Conservation (phyloP, 2,113 vertebrate species). For the Arenaria interpres region DNA sequence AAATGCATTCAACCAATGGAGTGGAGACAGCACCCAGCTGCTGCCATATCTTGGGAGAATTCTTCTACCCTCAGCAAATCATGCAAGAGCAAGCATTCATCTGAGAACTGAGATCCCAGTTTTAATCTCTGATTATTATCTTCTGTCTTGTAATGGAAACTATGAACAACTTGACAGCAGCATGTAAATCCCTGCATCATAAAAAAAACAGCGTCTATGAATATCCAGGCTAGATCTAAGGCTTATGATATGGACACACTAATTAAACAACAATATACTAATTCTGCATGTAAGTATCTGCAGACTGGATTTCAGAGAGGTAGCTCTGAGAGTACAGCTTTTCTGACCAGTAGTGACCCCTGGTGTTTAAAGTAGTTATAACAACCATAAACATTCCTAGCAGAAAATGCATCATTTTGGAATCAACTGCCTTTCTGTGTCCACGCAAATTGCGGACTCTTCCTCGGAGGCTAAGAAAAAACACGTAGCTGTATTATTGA, state of each 20-base stretch:
- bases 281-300: background rate
- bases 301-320: background rate
- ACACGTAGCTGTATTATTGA: background rate
- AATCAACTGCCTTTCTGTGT: background rate
- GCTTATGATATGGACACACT: background rate
- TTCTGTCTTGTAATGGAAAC: background rate
- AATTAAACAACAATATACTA: background rate
- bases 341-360: background rate
- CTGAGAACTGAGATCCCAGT: background rate
- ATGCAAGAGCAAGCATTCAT: background rate
- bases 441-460: background rate
- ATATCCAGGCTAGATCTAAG: background rate
- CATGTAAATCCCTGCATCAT: background rate
- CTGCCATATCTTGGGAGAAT: background rate
- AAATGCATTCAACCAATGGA: background rate
- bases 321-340: background rate
- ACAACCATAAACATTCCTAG: background rate
- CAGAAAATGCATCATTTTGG: rapidly evolving
- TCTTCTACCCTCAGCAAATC: background rate
- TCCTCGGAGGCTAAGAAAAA: background rate
- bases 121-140: background rate
- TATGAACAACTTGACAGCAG: constrained; percentile 4
- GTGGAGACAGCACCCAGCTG: background rate
- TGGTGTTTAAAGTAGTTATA: background rate
- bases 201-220: background rate